Evolutionary conservation across 2,888 invertebrate species (phyloP).

Genomic region (Heliconius sara): DNA sequence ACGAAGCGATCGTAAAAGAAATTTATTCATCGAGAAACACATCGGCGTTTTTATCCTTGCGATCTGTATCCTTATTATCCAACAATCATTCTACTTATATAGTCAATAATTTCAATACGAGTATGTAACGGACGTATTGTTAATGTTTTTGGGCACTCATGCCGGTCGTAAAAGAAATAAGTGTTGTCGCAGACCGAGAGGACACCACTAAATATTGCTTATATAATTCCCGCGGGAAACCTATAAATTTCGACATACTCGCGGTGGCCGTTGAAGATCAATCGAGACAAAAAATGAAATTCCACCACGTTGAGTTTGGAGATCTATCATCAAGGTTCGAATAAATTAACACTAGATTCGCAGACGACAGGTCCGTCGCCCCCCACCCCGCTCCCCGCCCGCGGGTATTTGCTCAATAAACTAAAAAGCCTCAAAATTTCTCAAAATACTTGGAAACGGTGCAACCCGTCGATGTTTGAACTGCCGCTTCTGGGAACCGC

Average conservation of each 20-base stretch:
- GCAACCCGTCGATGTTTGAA: slow-evolving; percentile 52
- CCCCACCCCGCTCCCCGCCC: slow-evolving; percentile 33
- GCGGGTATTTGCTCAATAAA: slow-evolving; percentile 36
- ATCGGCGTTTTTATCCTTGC: slow-evolving; percentile 9
- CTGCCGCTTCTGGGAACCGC: slow-evolving; percentile 52
- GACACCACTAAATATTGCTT: slow-evolving; percentile 8
- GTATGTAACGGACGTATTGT: neutral
- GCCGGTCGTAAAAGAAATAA: slow-evolving; percentile 17
- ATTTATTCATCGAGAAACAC: slow-evolving; percentile 37
- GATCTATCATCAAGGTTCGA: slow-evolving; percentile 45
- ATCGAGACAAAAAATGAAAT: slow-evolving; percentile 37
- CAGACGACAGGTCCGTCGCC: slow-evolving; percentile 51
- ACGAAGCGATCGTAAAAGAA: slow-evolving; percentile 43
- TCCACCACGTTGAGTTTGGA: slow-evolving; percentile 36
- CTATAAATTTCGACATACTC: slow-evolving; percentile 41
- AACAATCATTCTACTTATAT: slow-evolving; percentile 7
- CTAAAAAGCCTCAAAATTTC: slow-evolving; percentile 40
- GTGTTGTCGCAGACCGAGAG: slow-evolving; percentile 6
- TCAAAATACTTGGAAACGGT: slow-evolving; percentile 53
- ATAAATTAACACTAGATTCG: slow-evolving; percentile 58
- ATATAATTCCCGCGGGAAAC: slow-evolving; percentile 41
- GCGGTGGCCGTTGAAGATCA: slow-evolving; percentile 18
- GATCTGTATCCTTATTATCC: slow-evolving; percentile 26
- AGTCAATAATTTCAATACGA: neutral
- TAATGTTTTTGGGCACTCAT: slow-evolving; percentile 16